Evolutionary conservation across 2,888 invertebrate species (phyloP).

Genomic region (Athetis lepigone): DNA sequence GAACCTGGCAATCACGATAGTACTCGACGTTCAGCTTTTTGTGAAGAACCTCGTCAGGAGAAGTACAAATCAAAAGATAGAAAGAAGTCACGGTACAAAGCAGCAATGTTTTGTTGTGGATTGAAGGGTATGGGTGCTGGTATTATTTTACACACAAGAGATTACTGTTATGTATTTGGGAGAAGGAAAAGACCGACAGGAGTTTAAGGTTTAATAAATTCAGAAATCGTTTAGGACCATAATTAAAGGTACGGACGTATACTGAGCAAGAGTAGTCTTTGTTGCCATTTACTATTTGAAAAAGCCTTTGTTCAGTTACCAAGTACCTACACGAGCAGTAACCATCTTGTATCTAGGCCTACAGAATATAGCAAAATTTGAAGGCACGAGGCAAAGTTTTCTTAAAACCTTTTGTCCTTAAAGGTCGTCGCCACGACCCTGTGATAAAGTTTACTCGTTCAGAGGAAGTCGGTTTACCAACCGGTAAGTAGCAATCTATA

Average conservation of each 20-base stretch:
- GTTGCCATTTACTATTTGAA: no score
- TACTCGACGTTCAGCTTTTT: background rate
- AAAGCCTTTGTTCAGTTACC: no score
- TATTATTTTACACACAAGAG: background rate
- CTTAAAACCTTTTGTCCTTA: background rate
- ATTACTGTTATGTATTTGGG: background rate
- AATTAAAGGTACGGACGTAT: no score
- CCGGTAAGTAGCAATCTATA: slow-evolving; percentile 7
- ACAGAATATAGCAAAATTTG: background rate
- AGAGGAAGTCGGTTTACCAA: background rate
- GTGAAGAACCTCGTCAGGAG: background rate
- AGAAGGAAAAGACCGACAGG: background rate
- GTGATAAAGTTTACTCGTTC: background rate
- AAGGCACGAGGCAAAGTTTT: background rate
- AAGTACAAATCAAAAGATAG: background rate
- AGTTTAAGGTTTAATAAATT: no score
- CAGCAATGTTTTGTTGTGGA: slow-evolving; percentile 2
- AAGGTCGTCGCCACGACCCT: background rate
- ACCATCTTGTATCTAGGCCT: no score
- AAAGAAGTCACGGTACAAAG: background rate
- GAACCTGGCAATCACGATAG: background rate
- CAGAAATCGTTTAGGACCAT: no score
- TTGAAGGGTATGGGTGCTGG: background rate
- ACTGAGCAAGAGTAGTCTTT: no score
- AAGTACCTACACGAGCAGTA: no score